A percentile compares a stretch with the other conserved stretches of the same genome.
phyloP scores from a whole-genome alignment of 2,113 vertebrate genomes.

The Hypanus sabinus region DNA sequence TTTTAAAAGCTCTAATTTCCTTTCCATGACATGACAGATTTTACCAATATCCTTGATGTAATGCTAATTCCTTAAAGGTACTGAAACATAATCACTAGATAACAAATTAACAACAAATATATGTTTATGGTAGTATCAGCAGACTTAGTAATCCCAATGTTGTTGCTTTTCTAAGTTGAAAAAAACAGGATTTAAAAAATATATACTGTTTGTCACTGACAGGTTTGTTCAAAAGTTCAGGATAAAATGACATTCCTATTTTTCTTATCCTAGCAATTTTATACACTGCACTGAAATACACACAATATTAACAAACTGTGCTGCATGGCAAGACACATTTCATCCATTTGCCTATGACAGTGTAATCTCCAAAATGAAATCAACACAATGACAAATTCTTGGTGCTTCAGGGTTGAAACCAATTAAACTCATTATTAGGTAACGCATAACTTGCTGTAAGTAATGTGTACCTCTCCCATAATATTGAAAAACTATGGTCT shows the following conservation, averaged over 20 bases:
- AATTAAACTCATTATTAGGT: background rate
- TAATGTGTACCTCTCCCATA: background rate
- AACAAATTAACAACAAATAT: background rate
- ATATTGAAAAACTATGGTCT: background rate
- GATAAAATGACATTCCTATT: background rate
- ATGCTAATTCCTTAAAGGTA: background rate
- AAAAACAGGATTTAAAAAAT: background rate
- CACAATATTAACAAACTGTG: background rate
- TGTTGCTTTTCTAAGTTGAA: background rate
- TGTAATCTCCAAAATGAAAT: background rate
- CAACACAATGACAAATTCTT: background rate
- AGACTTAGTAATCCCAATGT: background rate
- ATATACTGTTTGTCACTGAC: background rate
- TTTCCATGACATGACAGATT: slow-evolving; percentile 23
- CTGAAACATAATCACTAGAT: background rate
- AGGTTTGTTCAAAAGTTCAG: slow-evolving; percentile 1
- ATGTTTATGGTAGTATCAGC: background rate
- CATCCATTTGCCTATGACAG: background rate
- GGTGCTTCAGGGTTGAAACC: background rate
- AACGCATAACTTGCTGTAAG: background rate
- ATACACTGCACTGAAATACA: background rate
- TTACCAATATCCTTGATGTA: slow-evolving; percentile 23
- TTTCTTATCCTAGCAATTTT: background rate
- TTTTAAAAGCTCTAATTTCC: slow-evolving; percentile 24
- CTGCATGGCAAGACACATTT: background rate